phyloP scores from a whole-genome alignment of 92 coral and sea anemone species.

The Porites lobata region DNA sequence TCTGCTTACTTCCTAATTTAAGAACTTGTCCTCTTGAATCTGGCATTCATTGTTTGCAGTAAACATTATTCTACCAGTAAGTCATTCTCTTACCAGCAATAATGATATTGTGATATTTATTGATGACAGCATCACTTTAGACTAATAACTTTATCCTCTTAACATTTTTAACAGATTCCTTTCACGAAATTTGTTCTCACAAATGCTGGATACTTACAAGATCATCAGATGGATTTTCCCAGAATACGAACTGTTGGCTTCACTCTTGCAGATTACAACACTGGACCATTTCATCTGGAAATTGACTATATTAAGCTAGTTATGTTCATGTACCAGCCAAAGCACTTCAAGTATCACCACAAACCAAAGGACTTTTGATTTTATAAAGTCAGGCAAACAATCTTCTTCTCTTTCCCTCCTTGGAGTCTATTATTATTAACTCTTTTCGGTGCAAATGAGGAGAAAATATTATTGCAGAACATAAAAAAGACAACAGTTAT shows the following conservation, averaged over 20 bases:
- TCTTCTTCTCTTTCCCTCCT: background rate
- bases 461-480: too few relatives aligned
- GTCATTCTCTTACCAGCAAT: too few relatives aligned
- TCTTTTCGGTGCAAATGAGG: too few relatives aligned
- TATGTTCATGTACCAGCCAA: conserved; percentile 94
- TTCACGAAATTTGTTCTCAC: conserved; percentile 95
- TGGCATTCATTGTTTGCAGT: too few relatives aligned
- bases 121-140: too few relatives aligned
- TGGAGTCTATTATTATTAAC: too few relatives aligned
- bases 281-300: conserved; percentile 94
- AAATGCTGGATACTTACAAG: conserved; percentile 97
- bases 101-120: too few relatives aligned
- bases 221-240: conserved; percentile 96
- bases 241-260: conserved; percentile 92
- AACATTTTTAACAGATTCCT: conserved; percentile 77
- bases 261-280: conserved; percentile 90
- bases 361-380: conserved; percentile 16
- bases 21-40: too few relatives aligned
- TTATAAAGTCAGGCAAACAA: background rate
- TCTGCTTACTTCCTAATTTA: too few relatives aligned
- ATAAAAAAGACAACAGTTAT: too few relatives aligned
- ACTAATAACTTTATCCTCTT: background rate
- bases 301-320: conserved; percentile 88
- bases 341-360: conserved; percentile 85
- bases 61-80: too few relatives aligned